Percentiles rank a stretch among this genome's conserved stretches.
These are phyloP conservation scores for Notamacropus eugenii DNA, from an alignment of 2,797 vertebrate species.

Conservation along the genomic window DNA sequence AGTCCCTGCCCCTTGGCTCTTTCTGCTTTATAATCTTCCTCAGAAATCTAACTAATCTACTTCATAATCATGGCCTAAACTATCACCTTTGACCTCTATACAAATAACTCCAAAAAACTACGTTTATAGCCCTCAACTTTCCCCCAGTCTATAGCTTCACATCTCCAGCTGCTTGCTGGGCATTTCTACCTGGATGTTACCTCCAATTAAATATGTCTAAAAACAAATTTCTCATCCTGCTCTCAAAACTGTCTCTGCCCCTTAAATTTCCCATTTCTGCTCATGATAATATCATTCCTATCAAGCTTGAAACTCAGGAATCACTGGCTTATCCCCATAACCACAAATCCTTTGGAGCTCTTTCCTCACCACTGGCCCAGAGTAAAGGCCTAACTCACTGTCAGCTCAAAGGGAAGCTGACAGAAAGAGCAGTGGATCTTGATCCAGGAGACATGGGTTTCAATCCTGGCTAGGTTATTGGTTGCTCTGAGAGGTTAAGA, in stretches of 20 bases:
- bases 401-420: neutral
- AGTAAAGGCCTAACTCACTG: neutral
- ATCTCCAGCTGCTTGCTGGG: neutral
- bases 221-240: neutral
- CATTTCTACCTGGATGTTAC: neutral
- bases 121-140: neutral
- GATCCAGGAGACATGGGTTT: neutral
- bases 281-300: constrained; percentile 2
- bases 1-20: neutral
- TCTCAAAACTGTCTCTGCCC: neutral
- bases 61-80: neutral
- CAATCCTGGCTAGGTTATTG: neutral
- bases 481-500: neutral
- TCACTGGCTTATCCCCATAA: neutral
- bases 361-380: neutral
- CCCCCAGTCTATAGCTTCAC: neutral
- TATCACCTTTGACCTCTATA: neutral
- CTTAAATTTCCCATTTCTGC: neutral
- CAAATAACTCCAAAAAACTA: neutral
- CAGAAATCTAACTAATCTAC: neutral
- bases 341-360: neutral
- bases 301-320: constrained; percentile 31
- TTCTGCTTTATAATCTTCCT: neutral
- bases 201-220: constrained; percentile 15
- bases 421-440: neutral